phyloP scores from a whole-genome alignment of 2,113 vertebrate species.

The Chroicocephalus ridibundus region DNA sequence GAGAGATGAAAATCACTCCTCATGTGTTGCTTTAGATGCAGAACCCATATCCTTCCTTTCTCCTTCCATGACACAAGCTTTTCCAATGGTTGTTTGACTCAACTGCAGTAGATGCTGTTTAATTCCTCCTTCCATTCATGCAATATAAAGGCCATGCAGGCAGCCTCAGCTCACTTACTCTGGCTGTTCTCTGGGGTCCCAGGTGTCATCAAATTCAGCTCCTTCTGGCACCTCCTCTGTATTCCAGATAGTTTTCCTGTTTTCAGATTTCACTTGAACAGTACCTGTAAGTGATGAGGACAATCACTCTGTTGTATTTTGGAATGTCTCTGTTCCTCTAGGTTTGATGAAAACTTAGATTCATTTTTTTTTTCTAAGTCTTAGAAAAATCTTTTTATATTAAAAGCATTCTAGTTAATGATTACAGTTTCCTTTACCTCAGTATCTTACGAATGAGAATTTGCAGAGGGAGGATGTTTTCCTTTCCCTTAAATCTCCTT shows the following conservation, averaged over 20 bases:
- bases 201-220: constrained; percentile 81
- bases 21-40: neutral
- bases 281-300: constrained; percentile 28
- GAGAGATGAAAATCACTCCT: neutral
- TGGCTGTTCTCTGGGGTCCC: constrained; percentile 85
- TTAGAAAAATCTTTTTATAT: neutral
- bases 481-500: neutral
- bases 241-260: constrained; percentile 85
- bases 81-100: neutral
- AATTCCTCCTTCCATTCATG: neutral
- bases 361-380: neutral
- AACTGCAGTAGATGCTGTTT: neutral
- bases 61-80: neutral
- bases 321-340: neutral
- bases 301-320: neutral
- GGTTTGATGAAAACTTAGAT: neutral
- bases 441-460: neutral
- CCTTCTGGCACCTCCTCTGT: constrained; percentile 84
- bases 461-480: neutral
- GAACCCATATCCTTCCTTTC: neutral
- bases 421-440: neutral
- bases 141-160: neutral
- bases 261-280: constrained; percentile 48
- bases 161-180: constrained; percentile 80
- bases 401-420: neutral